Conservation (phyloP, 2,888 invertebrate species). For the Drosophila robusta region DNA sequence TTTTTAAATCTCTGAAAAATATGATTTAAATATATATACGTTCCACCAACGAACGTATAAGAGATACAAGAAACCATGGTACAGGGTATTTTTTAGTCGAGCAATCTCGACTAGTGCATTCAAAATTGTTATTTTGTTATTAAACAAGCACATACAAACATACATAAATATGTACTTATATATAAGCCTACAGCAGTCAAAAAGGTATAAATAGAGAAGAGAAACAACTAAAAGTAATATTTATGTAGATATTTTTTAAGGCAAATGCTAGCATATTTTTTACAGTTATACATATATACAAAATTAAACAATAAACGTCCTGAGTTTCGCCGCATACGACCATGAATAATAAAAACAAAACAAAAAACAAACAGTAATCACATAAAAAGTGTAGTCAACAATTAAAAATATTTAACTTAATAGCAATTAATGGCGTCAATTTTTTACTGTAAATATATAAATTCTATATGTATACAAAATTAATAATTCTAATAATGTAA, state of each 20-base stretch:
- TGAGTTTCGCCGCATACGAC: slow-evolving; percentile 41
- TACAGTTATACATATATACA: slow-evolving; percentile 46
- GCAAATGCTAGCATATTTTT: slow-evolving; percentile 45
- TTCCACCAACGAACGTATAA: not conserved
- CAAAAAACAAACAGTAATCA: slow-evolving; percentile 14
- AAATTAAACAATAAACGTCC: slow-evolving; percentile 46
- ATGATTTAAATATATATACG: not conserved
- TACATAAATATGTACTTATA: not conserved
- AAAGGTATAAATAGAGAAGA: not conserved
- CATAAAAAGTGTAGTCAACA: slow-evolving; percentile 27
- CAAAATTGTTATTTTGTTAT: slow-evolving; percentile 1
- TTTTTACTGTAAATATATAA: slow-evolving; percentile 67
- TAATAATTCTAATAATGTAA: slow-evolving; percentile 55
- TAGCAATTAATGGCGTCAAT: slow-evolving; percentile 78
- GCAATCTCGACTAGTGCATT: slow-evolving; percentile 3
- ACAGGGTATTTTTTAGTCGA: slow-evolving; percentile 30
- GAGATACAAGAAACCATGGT: not conserved
- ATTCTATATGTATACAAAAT: slow-evolving; percentile 57
- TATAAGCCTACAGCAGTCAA: slow-evolving; percentile 6
- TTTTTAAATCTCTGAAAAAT: not conserved
- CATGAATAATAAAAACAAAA: slow-evolving; percentile 21
- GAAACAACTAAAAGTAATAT: slow-evolving; percentile 25
- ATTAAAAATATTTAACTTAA: slow-evolving; percentile 48
- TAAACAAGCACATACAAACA: not conserved
- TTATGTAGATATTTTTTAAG: slow-evolving; percentile 61